Base-by-base conservation (phyloP, 2,113 vertebrate genomes). In the Mesitornis unicolor region DNA sequence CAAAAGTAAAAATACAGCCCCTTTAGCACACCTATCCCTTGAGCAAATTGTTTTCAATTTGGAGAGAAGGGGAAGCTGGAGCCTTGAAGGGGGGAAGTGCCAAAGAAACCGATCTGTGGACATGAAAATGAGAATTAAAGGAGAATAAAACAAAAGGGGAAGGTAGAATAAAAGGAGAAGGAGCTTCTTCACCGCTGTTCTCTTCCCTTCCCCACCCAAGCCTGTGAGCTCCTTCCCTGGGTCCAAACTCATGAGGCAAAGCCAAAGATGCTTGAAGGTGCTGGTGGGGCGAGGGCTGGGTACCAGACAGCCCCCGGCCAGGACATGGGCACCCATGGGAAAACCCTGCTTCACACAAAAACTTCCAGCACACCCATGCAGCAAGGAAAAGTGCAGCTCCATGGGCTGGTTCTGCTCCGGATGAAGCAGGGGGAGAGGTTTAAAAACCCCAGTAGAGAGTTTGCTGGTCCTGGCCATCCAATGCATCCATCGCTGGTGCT, bases 381-480 rank as follows among this genome's bases (percentile, higher is more conserved):
- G 22, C 51, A 28, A 13, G 59, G 61, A 45, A 38, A 78, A 67
- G 11, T 4, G 29, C 42, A 67, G 59, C 25, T 73, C 47, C 1
- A 1, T 0, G 1, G 47, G 47, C 36, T 50, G 60, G 13, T 35
- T 63, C 60, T 74, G n/a, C n/a, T 69, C 67, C 35, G 53, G 67
- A 16, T 36, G 47, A 79, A 63, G 73, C 47, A 42, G 29, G 9
- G 21, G 8, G 48, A 36, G 71, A 57, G 16, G 21, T 45, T 67
- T 51, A 40, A 68, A n/a, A 91, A 61, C 60, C 36, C 43, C 33
- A 61, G 0, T 16, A 57, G 24, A 19, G 31, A 24, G 28, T 11
- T 68, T 1, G 0, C 35, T 38, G 42, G 28, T 53, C 54, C 73
- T 74, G 42, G 64, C 15, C n/a, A 25, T 25, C 20, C 1, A 0